Base-by-base conservation (phyloP, 2,888 invertebrate species). In the Metallyticus violacea region DNA sequence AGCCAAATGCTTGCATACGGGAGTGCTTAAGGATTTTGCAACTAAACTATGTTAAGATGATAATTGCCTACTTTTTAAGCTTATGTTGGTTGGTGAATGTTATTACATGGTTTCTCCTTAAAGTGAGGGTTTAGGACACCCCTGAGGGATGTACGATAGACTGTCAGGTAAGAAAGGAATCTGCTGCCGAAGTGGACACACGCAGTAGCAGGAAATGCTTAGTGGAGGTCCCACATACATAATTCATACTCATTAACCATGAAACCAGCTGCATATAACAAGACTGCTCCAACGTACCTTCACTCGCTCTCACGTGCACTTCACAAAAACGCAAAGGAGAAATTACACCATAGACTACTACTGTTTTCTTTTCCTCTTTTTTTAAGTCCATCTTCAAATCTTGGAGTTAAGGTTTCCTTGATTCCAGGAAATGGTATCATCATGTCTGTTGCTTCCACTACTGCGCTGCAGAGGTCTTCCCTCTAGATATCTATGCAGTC, bases 161-260 rank as follows among this genome's bases (percentile, higher is more conserved):
- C 40, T 62, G 40, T n/a, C n/a, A n/a, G n/a, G n/a, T n/a, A n/a
- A n/a, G n/a, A 62, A 62, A 15, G 40, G 40, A 62, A 62, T 62
- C 40, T 62, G 15, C 40, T 40, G 9, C 40, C 22, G n/a, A n/a
- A n/a, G 40, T 62, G 40, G 40, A 27, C 83, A 25, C 80, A 28
- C 80, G n/a, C 22, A 83, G 83, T 28, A 83, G 83, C 83, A 83
- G 83, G 83, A 83, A 83, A 83, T 83, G 83, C 83, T 83, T 83
- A 77, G 77, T 25, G 77, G 22, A 77, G 83, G 77, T 83, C 83
- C 77, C 27, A 83, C 83, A 83, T 83, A 77, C 83, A 83, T 83
- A 77, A 83, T 83, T 83, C 83, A 83, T 83, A 76, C 83, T 83
- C 83, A 83, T 83, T 83, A 62, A 83, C 83, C 25, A 77, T 27